These are phyloP conservation scores for Lissonota sp. DNA, from an alignment of 2,888 invertebrate genomes.

Conservation along the genomic window DNA sequence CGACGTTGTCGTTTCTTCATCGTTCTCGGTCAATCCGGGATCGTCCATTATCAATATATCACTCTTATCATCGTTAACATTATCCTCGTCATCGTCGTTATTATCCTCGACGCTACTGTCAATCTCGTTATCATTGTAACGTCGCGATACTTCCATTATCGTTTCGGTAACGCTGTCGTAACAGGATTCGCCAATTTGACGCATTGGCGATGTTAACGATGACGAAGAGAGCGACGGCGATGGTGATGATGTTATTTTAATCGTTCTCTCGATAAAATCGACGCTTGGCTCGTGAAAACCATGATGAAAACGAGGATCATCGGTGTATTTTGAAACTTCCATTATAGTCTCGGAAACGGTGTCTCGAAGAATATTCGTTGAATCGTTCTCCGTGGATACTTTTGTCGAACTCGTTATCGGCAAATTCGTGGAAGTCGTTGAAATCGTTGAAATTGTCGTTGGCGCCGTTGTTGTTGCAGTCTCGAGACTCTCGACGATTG, in stretches of 20 bases:
- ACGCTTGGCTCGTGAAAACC: slow-evolving; percentile 4
- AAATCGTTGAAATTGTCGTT: neutral
- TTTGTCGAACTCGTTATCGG: slow-evolving; percentile 2
- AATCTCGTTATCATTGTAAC: slow-evolving; percentile 58
- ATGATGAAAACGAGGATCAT: slow-evolving; percentile 65
- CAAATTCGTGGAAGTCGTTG: slow-evolving; percentile 3
- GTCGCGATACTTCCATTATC: slow-evolving; percentile 76
- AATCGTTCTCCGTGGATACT: slow-evolving; percentile 4
- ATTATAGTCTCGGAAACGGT: slow-evolving; percentile 80
- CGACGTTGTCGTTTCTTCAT: slow-evolving; percentile 37
- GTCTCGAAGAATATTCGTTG: slow-evolving; percentile 66
- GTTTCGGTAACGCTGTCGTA: slow-evolving; percentile 78
- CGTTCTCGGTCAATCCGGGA: slow-evolving; percentile 76
- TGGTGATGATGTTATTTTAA: slow-evolving; percentile 29
- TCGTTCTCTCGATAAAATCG: slow-evolving; percentile 27
- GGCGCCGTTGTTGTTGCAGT: slow-evolving; percentile 48
- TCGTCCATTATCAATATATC: slow-evolving; percentile 59
- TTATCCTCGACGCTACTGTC: slow-evolving; percentile 62
- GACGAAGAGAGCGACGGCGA: slow-evolving; percentile 35
- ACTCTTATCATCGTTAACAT: slow-evolving; percentile 22
- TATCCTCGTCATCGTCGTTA: slow-evolving; percentile 59
- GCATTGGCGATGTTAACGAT: slow-evolving; percentile 52
- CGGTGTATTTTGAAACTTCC: slow-evolving; percentile 77
- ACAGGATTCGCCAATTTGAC: slow-evolving; percentile 44
- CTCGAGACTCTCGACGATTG: slow-evolving; percentile 76